A percentile compares a stretch with the other conserved stretches of the same genome.
Conservation (phyloP, 2,888 invertebrate genomes). For the Achlya flavicornis region DNA sequence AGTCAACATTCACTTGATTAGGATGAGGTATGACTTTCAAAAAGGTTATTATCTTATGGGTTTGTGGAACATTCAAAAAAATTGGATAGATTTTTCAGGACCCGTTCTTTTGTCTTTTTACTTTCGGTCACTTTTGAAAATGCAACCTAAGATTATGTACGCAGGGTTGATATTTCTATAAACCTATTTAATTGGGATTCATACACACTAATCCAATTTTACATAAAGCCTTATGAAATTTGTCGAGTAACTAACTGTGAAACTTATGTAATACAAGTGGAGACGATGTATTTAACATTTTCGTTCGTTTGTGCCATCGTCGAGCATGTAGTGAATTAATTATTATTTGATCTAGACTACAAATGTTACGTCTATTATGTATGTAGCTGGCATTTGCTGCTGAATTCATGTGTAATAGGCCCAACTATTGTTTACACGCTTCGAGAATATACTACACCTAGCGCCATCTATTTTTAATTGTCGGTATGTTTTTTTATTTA, state of each 20-base stretch:
- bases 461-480: background rate
- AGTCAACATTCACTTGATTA: slow-evolving; percentile 5
- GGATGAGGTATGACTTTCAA: background rate
- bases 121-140: background rate
- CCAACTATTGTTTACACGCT: background rate
- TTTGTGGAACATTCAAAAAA: background rate
- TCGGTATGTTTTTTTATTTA: background rate
- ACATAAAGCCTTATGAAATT: background rate
- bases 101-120: background rate
- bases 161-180: background rate
- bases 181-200: background rate
- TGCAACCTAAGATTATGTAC: background rate
- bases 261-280: background rate
- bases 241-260: slow-evolving; percentile 7
- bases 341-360: slow-evolving; percentile 3
- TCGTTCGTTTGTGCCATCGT: slow-evolving; percentile 1
- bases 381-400: slow-evolving; percentile 16
- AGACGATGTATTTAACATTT: background rate
- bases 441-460: background rate
- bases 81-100: too few relatives aligned
- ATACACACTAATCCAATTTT: background rate
- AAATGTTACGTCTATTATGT: background rate
- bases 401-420: slow-evolving; percentile 15
- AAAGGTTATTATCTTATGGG: background rate
- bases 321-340: background rate